phyloP scores from a whole-genome alignment of 2,888 invertebrate species.

The Andrena minutula region DNA sequence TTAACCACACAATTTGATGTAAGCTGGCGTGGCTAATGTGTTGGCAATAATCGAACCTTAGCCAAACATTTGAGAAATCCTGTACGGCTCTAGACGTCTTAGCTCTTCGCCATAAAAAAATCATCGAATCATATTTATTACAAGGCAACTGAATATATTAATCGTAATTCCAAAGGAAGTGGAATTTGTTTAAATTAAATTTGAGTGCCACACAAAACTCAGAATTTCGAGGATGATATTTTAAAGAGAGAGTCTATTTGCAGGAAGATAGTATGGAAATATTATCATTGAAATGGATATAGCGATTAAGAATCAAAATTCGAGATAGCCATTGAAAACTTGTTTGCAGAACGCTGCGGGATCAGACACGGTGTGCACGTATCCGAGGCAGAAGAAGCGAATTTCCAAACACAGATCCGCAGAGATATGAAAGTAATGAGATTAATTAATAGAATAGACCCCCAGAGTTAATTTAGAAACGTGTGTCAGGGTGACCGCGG shows the following conservation, averaged over 20 bases:
- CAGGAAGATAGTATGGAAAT: too few relatives aligned
- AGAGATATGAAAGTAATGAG: conserved; percentile 75
- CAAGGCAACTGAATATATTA: background rate
- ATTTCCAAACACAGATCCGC: conserved; percentile 46
- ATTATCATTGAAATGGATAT: background rate
- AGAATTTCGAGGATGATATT: too few relatives aligned
- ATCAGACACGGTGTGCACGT: conserved; percentile 4
- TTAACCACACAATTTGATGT: conserved; percentile 65
- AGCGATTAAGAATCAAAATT: background rate
- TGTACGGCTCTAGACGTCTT: background rate
- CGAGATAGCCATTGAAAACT: background rate
- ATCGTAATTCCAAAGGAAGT: too few relatives aligned
- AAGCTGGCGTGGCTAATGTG: conserved; percentile 58
- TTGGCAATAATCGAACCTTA: conserved; percentile 42
- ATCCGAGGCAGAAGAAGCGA: conserved; percentile 48
- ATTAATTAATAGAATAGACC: conserved; percentile 80
- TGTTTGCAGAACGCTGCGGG: background rate
- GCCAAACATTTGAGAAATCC: conserved; percentile 23
- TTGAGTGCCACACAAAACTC: too few relatives aligned
- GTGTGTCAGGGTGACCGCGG: conserved; percentile 72
- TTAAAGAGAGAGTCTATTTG: too few relatives aligned
- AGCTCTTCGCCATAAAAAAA: background rate
- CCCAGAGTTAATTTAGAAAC: conserved; percentile 78
- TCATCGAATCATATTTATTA: background rate
- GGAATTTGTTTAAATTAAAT: background rate